Base-by-base conservation (phyloP, 2,888 invertebrate species). In the Acrobasis consociella region DNA sequence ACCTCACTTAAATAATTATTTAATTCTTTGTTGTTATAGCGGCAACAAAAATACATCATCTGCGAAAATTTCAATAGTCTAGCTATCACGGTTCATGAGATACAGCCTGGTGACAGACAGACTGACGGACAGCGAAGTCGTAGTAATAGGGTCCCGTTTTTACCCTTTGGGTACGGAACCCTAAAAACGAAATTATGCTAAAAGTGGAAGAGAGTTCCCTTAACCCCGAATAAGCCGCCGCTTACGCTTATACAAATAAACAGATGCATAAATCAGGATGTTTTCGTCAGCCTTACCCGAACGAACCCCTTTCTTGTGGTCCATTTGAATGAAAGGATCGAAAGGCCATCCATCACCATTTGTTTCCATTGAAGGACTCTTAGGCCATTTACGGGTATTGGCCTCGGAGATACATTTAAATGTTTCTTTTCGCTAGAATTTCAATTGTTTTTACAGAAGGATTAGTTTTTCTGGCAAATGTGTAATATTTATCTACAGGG, bases 201-300 rank as follows among this genome's bases (percentile, higher is more conserved):
- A 22, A 22, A 22, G 1, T 22, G 22, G 22, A 2, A 22, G 22
- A 22, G 22, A 22, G 22, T 22, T 22, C 3, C 22, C n/a, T 11
- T 13, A 42, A 2, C 46, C 10, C 13, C 46, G 46, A 5, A 13
- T 11, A 46, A 46, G n/a, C 7, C 46, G 46, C 13, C 8, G 38
- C 38, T 38, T 53, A 53, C 37, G 31, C 37, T 53, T 38, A 46
- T 16, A 58, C 49, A 49, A 59, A 59, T 49, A 59, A 59, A 49
- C 37, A 59, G 46, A 59, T 59, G 15, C 15, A 49, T 59, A 59
- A 59, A 59, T 59, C 58, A 59, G 31, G 49, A 37, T 59, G 58
- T 49, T 59, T 59, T 17, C 46, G 16, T 39, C 55, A 38, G 52
- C 1, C 52, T n/a, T 8, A 39, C 39, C 39, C 55, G 13, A 13